phyloP scores from a whole-genome alignment of 2,797 vertebrate species.

The Leucoraja ocellata region DNA sequence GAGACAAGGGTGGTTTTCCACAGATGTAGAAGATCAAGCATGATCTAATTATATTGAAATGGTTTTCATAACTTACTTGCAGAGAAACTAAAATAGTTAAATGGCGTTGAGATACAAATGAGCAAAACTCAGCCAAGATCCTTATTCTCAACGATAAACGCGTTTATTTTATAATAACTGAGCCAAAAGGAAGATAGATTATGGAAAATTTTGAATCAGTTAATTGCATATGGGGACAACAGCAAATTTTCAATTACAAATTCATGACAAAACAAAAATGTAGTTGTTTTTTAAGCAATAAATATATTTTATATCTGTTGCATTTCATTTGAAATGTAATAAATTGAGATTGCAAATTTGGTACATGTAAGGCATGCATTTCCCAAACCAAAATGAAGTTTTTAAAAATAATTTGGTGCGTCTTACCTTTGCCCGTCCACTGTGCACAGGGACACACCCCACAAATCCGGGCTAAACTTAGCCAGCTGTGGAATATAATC shows the following conservation, averaged over 20 bases:
- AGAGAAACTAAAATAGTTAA: background rate
- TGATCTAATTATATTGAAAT: background rate
- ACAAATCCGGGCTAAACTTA: conserved; percentile 93
- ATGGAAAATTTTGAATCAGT: background rate
- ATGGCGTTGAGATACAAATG: background rate
- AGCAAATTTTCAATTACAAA: background rate
- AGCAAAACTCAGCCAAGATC: background rate
- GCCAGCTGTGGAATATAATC: conserved; percentile 97
- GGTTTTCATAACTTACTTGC: background rate
- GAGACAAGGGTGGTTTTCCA: background rate
- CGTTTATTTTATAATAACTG: background rate
- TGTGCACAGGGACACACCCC: conserved; percentile 91
- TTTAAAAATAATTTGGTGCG: background rate
- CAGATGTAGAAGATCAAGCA: background rate
- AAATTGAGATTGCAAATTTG: background rate
- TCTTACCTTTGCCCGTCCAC: conserved; percentile 91
- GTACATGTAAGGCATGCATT: background rate
- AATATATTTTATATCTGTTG: background rate
- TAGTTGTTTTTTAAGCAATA: background rate
- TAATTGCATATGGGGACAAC: background rate
- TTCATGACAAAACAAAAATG: background rate
- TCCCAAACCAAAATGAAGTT: background rate
- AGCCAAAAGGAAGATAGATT: background rate
- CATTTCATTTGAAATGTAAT: background rate
- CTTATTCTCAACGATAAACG: background rate